Evolutionary conservation across 92 coral and sea anemone species (phyloP), one percentile per base, ranked within the genome.

Genomic region (Epizoanthus rinbou): DNA sequence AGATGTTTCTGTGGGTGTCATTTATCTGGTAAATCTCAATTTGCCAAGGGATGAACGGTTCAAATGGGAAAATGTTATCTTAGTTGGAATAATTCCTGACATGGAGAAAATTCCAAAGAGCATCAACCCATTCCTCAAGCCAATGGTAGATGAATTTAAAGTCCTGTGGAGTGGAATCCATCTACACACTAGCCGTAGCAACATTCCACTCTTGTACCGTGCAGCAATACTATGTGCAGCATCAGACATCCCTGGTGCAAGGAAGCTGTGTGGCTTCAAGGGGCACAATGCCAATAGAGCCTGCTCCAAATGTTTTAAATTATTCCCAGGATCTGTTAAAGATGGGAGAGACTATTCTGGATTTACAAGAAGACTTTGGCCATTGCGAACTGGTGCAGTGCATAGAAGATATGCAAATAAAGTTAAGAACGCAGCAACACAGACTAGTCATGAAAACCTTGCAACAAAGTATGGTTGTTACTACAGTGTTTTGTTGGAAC

Each of bases 401-500:
- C 76, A 45, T n/a, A 47, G 60, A 19, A 6, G 56, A 58, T 78
- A 85, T 23, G 87, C 90, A 50, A 73, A 74, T 54, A 76, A 76
- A 75, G 87, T 87, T 1, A 74, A 76, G 37, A 87, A 82, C 21
- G 90, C 87, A 65, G 57, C 87, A 3, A 87, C 86, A 37, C 74
- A 75, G 79, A 87, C 62, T 10, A 53, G 70, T 60, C 87, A 83
- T 19, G 87, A 87, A 28, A 37, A 79, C 52, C 87, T 90, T 21
- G 88, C 86, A 18, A 90, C 80, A 72, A 68, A 80, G 75, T 84
- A 83, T 73, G 90, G 89, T 52, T 41, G 87, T 25, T 84, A 87
- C 67, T 90, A 87, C 75, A 83, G 90, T 35, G 93, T 90, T 9
- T 79, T 90, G 45, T 89, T 85, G 65, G 85, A 85, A 17, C 89